Conservation (phyloP, 2,888 invertebrate species). For the Caenorhabditis wallacei region DNA sequence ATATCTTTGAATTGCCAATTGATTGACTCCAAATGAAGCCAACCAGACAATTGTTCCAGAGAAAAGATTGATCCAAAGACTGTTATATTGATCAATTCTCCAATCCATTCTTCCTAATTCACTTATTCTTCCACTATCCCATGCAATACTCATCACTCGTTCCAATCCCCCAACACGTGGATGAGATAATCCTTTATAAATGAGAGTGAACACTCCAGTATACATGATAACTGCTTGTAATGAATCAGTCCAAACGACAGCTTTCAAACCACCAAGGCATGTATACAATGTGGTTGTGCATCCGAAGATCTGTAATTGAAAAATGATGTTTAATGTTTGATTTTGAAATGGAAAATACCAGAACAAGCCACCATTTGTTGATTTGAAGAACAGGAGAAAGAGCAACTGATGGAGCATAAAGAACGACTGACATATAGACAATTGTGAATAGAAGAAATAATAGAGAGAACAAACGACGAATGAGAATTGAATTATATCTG, state of each 20-base stretch:
- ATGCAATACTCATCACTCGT: conserved; percentile 72
- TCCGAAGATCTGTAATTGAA: conserved; percentile 73
- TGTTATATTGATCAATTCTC: conserved; percentile 76
- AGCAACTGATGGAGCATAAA: conserved; percentile 79
- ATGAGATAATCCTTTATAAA: conserved; percentile 73
- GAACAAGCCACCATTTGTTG: conserved; percentile 71
- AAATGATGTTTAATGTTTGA: conserved; percentile 34
- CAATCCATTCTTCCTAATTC: conserved; percentile 72
- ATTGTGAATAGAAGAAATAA: conserved; percentile 76
- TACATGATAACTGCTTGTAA: conserved; percentile 79
- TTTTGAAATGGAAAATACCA: conserved; percentile 53
- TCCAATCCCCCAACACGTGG: conserved; percentile 75
- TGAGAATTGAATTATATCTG: conserved; percentile 76
- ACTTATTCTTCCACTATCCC: conserved; percentile 71
- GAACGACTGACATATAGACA: conserved; percentile 77
- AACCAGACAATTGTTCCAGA: conserved; percentile 78
- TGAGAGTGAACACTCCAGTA: conserved; percentile 75
- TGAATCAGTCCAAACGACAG: conserved; percentile 79
- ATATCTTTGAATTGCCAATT: conserved; percentile 79
- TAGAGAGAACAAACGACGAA: conserved; percentile 74
- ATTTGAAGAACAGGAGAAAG: conserved; percentile 75
- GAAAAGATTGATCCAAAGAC: conserved; percentile 78
- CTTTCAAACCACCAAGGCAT: conserved; percentile 78
- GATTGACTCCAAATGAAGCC: conserved; percentile 79
- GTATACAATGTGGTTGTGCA: conserved; percentile 77